These are phyloP conservation scores for Tetraneura akinire DNA, from an alignment of 1,140 invertebrate species.

Conservation along the genomic window DNA sequence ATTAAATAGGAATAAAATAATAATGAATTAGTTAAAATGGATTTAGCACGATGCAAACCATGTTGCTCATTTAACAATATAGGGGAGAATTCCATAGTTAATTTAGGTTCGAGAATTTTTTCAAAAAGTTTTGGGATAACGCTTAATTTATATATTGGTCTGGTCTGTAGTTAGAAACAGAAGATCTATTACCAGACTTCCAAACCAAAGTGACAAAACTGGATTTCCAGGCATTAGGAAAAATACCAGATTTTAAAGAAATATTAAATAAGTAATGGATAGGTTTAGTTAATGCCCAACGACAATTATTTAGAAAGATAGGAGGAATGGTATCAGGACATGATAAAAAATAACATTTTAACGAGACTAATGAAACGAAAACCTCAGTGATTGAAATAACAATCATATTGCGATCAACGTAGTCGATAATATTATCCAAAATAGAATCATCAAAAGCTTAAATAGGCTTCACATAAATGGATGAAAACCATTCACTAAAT, in stretches of 20 bases:
- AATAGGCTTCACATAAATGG: not conserved
- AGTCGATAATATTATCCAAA: too few species aligned
- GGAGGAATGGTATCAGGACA: not conserved
- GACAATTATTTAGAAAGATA: too few species aligned
- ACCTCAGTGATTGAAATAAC: not conserved
- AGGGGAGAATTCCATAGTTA: not conserved
- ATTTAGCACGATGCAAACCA: too few species aligned
- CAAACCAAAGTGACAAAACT: not conserved
- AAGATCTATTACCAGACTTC: constrained; percentile 28
- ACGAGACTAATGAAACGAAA: not conserved
- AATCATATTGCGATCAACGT: not conserved
- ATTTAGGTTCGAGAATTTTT: constrained; percentile 15
- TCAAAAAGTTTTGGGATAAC: constrained; percentile 40
- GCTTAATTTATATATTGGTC: constrained; percentile 39
- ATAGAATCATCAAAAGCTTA: not conserved
- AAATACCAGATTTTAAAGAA: too few species aligned
- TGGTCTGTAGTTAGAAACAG: too few species aligned
- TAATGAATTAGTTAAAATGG: too few species aligned
- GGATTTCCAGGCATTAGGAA: not conserved
- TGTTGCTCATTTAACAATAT: not conserved
- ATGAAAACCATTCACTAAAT: not conserved
- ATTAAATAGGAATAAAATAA: too few species aligned
- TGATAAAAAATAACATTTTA: not conserved
- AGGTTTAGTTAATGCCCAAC: too few species aligned
- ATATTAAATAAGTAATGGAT: too few species aligned